Conservation (phyloP, 2,888 invertebrate species). For the Frankliniella intonsa region DNA sequence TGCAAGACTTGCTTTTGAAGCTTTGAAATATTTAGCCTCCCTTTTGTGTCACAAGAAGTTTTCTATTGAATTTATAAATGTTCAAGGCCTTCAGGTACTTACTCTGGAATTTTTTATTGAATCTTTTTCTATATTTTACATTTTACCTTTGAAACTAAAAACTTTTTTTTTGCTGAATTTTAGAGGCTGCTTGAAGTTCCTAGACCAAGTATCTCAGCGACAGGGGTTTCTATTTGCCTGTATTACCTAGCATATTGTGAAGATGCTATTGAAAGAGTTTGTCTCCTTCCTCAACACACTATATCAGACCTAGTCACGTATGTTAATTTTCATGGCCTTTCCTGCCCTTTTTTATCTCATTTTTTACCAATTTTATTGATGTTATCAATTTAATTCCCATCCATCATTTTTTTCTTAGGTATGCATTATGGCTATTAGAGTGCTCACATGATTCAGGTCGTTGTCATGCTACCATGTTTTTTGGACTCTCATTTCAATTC, state of each 20-base stretch:
- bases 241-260: conserved; percentile 96
- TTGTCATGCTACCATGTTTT: conserved; percentile 97
- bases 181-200: conserved; percentile 83
- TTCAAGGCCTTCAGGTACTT: conserved; percentile 73
- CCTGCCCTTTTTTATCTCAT: too few species aligned
- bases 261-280: conserved; percentile 95
- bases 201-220: conserved; percentile 89
- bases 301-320: conserved; percentile 72
- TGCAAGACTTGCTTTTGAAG: conserved; percentile 92
- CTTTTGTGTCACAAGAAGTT: conserved; percentile 97
- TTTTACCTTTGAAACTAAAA: conserved; percentile 15
- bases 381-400: not conserved
- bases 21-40: conserved; percentile 89
- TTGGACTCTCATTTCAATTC: conserved; percentile 90
- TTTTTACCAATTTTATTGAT: not conserved
- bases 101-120: not conserved
- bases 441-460: conserved; percentile 97
- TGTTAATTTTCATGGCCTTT: conserved; percentile 38
- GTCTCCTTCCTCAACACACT: conserved; percentile 72
- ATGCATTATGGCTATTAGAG: conserved; percentile 91
- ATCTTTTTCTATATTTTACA: conserved; percentile 28
- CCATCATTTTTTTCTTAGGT: conserved; percentile 50
- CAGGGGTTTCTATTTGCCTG: conserved; percentile 91
- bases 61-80: conserved; percentile 89
- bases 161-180: conserved; percentile 36